A percentile compares a stretch with the other conserved stretches of the same genome.
Conservation (phyloP, 2,113 vertebrate species). For the Pseudolaguvia tuberculata region DNA sequence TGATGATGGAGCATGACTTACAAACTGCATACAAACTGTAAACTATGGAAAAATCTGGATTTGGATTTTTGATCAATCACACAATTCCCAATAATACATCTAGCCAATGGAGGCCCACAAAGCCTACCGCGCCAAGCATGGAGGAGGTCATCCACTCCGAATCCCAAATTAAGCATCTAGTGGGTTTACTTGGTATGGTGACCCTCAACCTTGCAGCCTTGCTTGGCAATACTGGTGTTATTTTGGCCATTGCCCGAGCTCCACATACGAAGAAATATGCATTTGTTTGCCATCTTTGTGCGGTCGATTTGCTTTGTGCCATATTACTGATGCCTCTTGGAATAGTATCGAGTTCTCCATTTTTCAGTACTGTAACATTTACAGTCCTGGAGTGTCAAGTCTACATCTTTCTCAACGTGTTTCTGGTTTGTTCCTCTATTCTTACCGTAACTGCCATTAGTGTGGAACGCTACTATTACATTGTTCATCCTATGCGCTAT, state of each 20-base stretch:
- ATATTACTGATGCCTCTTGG: slow-evolving; percentile 86
- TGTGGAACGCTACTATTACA: slow-evolving; percentile 89
- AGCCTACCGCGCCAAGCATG: slow-evolving; percentile 59
- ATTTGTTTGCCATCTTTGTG: slow-evolving; percentile 86
- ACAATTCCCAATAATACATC: slow-evolving; percentile 57
- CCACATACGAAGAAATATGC: slow-evolving; percentile 82
- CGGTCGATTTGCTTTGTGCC: slow-evolving; percentile 84
- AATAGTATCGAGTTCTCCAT: slow-evolving; percentile 78
- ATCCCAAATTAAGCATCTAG: slow-evolving; percentile 66
- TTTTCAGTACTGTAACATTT: slow-evolving; percentile 74
- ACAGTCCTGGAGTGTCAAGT: slow-evolving; percentile 77
- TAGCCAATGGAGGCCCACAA: slow-evolving; percentile 52
- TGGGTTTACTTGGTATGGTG: slow-evolving; percentile 79
- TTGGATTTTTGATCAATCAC: slow-evolving; percentile 51
- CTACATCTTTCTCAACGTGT: slow-evolving; percentile 79
- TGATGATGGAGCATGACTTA: slow-evolving; percentile 47
- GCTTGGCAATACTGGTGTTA: slow-evolving; percentile 78
- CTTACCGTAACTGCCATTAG: slow-evolving; percentile 86
- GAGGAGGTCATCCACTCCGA: slow-evolving; percentile 55
- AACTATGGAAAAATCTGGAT: slow-evolving; percentile 60
- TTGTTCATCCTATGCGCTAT: slow-evolving; percentile 85
- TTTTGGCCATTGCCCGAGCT: slow-evolving; percentile 79
- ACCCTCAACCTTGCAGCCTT: slow-evolving; percentile 76
- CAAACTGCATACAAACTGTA: slow-evolving; percentile 33
- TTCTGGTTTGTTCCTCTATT: slow-evolving; percentile 83